Evolutionary conservation across 2,888 invertebrate genomes (phyloP).

Genomic region (Leptogaster cylindrica): DNA sequence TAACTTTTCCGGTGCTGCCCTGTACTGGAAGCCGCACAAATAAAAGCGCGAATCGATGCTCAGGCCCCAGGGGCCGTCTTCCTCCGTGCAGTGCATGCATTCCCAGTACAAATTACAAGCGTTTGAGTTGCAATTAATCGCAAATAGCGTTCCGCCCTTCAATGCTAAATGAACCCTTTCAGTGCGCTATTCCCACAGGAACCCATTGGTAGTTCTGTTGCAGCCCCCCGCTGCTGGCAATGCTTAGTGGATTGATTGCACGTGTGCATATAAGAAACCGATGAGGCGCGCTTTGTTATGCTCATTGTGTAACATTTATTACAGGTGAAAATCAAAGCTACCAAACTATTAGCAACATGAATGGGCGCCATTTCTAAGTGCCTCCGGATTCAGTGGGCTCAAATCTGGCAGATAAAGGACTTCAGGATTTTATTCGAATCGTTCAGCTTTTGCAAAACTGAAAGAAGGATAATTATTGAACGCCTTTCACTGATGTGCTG

Average conservation of each 20-base stretch:
- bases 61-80: slow-evolving; percentile 11
- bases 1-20: not conserved
- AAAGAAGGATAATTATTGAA: too few relatives aligned
- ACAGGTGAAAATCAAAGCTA: not conserved
- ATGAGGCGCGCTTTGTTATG: not conserved
- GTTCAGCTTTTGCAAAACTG: too few relatives aligned
- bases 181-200: not conserved
- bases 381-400: too few relatives aligned
- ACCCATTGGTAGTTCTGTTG: not conserved
- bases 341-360: not conserved
- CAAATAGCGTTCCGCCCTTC: slow-evolving; percentile 18
- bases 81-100: slow-evolving; percentile 21
- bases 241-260: not conserved
- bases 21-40: not conserved
- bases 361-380: too few relatives aligned
- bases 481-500: too few relatives aligned
- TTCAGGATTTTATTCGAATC: too few relatives aligned
- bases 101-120: slow-evolving; percentile 26
- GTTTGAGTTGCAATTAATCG: slow-evolving; percentile 39
- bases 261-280: slow-evolving; percentile 22
- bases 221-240: not conserved
- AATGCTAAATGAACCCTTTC: slow-evolving; percentile 21
- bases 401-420: too few relatives aligned
- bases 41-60: slow-evolving; percentile 16
- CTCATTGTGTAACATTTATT: not conserved